Conservation (phyloP, 30 jellyfish, hydroid and myxozoan genomes). For the Aurelia sp. region DNA sequence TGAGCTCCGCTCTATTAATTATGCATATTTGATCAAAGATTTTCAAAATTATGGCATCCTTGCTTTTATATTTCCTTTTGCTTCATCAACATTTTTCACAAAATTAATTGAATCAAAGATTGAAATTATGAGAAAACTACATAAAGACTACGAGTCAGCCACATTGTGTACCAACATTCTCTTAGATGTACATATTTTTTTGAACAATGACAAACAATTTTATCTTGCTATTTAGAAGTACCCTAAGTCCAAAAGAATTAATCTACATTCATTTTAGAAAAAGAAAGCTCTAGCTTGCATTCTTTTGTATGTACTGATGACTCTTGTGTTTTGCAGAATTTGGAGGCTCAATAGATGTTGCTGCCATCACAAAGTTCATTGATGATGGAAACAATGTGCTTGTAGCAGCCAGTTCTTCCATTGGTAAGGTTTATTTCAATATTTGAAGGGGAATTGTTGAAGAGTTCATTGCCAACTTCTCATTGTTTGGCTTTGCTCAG, state of each 20-base stretch:
- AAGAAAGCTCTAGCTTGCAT: background rate
- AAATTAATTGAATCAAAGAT: too few relatives aligned
- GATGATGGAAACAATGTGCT: conserved; percentile 92
- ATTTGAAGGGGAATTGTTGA: background rate
- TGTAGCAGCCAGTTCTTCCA: conserved; percentile 90
- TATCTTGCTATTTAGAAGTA: too few relatives aligned
- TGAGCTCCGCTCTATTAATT: too few relatives aligned
- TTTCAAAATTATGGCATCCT: too few relatives aligned
- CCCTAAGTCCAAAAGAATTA: background rate
- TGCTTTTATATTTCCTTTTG: too few relatives aligned
- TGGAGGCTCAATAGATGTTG: conserved; percentile 92
- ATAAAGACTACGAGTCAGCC: too few relatives aligned
- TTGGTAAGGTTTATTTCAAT: conserved; percentile 57
- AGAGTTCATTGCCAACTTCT: background rate
- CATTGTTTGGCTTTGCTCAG: background rate
- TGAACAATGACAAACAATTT: too few relatives aligned
- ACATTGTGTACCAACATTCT: background rate
- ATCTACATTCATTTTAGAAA: background rate
- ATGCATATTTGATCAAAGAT: too few relatives aligned
- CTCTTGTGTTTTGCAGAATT: conserved; percentile 55
- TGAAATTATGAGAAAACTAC: too few relatives aligned
- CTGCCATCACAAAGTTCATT: conserved; percentile 83
- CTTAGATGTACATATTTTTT: background rate
- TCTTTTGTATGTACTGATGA: too few relatives aligned
- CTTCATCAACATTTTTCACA: too few relatives aligned